Evolutionary conservation across 2,797 vertebrate species (phyloP).

Genomic region (Sebastes trivittatus): DNA sequence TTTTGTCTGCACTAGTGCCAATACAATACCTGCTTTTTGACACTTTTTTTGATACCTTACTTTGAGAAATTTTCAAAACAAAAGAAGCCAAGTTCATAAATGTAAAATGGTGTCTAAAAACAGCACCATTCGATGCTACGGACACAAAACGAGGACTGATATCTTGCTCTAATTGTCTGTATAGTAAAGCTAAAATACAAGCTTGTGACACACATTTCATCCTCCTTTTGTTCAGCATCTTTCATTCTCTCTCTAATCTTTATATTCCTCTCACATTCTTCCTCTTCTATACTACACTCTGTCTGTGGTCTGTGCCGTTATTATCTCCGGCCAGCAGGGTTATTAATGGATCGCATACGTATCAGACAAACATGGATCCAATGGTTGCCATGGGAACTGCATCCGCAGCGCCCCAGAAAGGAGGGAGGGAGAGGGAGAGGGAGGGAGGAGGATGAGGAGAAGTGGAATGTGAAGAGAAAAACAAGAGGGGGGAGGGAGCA

Average conservation of each 20-base stretch:
- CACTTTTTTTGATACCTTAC: background rate
- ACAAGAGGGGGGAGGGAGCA: constrained; percentile 52
- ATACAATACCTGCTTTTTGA: background rate
- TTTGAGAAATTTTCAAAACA: background rate
- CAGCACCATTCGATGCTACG: background rate
- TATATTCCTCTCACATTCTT: background rate
- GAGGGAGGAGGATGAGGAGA: constrained; percentile 9
- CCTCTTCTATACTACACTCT: background rate
- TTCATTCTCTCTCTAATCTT: background rate
- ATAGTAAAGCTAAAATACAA: background rate
- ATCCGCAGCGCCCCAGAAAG: constrained; percentile 79
- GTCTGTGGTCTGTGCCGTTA: constrained; percentile 56
- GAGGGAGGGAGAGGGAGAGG: constrained; percentile 3
- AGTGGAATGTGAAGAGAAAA: constrained; percentile 60
- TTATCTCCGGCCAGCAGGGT: constrained; percentile 73
- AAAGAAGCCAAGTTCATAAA: background rate
- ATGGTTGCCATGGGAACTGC: constrained; percentile 87
- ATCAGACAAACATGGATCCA: constrained; percentile 79
- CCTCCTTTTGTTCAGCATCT: background rate
- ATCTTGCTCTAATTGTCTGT: background rate
- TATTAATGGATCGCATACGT: constrained; percentile 79
- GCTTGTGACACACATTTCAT: background rate
- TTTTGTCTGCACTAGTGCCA: background rate
- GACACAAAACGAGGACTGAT: background rate
- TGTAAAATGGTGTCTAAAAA: background rate